A percentile compares a stretch with the other conserved stretches of the same genome.
Conservation (phyloP, 1,140 invertebrate genomes). For the Ostrea denselamellosa region DNA sequence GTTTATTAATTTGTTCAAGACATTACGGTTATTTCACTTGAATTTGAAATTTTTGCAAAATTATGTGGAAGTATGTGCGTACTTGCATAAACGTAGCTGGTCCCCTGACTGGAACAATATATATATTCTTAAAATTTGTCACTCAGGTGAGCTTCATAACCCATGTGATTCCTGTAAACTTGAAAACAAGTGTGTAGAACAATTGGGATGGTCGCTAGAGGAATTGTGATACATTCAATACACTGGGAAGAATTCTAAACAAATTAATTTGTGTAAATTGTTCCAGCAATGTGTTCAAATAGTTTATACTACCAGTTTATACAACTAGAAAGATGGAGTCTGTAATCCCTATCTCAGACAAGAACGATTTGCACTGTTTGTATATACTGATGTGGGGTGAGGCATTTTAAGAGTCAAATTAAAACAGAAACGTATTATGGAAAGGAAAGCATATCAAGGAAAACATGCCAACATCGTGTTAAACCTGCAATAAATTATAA, state of each 20-base stretch:
- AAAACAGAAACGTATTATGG: background rate
- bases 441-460: background rate
- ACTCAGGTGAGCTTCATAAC: conserved; percentile 83
- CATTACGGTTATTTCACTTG: too few species aligned
- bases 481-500: too few species aligned
- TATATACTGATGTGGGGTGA: background rate
- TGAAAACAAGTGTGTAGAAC: background rate
- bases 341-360: background rate
- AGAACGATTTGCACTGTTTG: background rate
- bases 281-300: conserved; percentile 92
- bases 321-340: background rate
- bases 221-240: conserved; percentile 84
- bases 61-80: too few species aligned
- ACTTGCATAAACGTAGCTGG: too few species aligned
- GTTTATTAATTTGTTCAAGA: too few species aligned
- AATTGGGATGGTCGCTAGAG: background rate
- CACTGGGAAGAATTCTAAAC: conserved; percentile 89
- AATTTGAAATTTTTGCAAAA: too few species aligned
- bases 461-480: too few species aligned
- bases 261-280: conserved; percentile 88
- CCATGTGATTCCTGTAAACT: background rate
- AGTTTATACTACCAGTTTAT: conserved; percentile 82
- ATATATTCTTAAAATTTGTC: too few species aligned
- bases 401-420: background rate
- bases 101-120: too few species aligned